phyloP scores from a whole-genome alignment of 2,797 vertebrate species.

The Mus minutoides region DNA sequence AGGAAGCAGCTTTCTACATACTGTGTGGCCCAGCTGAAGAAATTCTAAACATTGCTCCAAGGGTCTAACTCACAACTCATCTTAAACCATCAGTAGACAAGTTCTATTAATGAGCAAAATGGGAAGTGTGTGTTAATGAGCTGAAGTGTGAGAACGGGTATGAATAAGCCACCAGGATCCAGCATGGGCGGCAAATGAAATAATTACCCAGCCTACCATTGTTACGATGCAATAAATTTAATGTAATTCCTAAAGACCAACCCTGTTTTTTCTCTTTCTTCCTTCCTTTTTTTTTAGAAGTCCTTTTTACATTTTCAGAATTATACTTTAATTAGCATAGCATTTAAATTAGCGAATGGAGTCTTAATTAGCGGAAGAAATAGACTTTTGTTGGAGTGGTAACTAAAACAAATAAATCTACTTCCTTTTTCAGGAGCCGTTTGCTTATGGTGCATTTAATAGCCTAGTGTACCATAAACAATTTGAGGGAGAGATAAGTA shows the following conservation, averaged over 20 bases:
- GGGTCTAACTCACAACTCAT: slow-evolving; percentile 82
- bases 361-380: slow-evolving; percentile 91
- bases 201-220: slow-evolving; percentile 84
- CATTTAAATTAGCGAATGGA: slow-evolving; percentile 90
- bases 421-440: slow-evolving; percentile 89
- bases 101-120: slow-evolving; percentile 79
- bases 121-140: slow-evolving; percentile 83
- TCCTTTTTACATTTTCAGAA: slow-evolving; percentile 87
- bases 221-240: slow-evolving; percentile 85
- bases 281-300: slow-evolving; percentile 63
- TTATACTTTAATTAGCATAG: slow-evolving; percentile 91
- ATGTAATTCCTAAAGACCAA: slow-evolving; percentile 88
- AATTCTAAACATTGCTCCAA: slow-evolving; percentile 67
- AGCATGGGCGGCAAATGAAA: slow-evolving; percentile 84
- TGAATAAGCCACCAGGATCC: slow-evolving; percentile 79
- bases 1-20: slow-evolving; percentile 69
- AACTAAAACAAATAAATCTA: slow-evolving; percentile 91
- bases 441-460: slow-evolving; percentile 90
- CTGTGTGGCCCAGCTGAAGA: slow-evolving; percentile 75
- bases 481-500: slow-evolving; percentile 89
- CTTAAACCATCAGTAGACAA: slow-evolving; percentile 79
- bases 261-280: slow-evolving; percentile 54
- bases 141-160: slow-evolving; percentile 79
- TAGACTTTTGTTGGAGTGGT: slow-evolving; percentile 89
- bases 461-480: slow-evolving; percentile 89